Conservation (phyloP, 2,888 invertebrate genomes). For the Amiota minor region DNA sequence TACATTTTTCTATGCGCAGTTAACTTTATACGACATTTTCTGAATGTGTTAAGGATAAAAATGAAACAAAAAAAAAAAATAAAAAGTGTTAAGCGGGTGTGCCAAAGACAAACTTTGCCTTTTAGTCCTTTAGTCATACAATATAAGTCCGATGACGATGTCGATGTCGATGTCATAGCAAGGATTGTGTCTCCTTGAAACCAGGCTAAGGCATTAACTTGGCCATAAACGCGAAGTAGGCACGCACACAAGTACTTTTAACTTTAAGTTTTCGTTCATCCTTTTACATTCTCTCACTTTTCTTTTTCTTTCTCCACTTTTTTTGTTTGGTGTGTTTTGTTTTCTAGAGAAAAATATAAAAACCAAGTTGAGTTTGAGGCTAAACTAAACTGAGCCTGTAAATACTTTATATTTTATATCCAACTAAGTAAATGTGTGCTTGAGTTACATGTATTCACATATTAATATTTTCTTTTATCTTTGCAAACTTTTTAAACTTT, state of each 20-base stretch:
- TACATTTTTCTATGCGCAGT: slow-evolving; percentile 63
- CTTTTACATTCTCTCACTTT: not conserved
- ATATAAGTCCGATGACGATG: too few species aligned
- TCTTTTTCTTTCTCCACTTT: not conserved
- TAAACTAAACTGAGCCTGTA: slow-evolving; percentile 14
- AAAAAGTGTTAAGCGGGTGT: slow-evolving; percentile 60
- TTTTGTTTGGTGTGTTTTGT: not conserved
- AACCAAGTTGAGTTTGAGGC: slow-evolving; percentile 1
- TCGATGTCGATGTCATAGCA: too few species aligned
- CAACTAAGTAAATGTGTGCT: slow-evolving; percentile 5
- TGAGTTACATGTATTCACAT: slow-evolving; percentile 30
- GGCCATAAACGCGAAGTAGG: slow-evolving; percentile 52
- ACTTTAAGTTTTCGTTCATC: not conserved
- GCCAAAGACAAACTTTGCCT: slow-evolving; percentile 53
- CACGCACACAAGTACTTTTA: slow-evolving; percentile 43
- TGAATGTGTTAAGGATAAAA: too few species aligned
- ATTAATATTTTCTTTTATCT: slow-evolving; percentile 60
- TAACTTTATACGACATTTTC: slow-evolving; percentile 65
- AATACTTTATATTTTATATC: slow-evolving; percentile 6
- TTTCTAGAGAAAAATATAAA: not conserved
- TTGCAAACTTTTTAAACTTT: slow-evolving; percentile 63
- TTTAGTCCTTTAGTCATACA: not conserved
- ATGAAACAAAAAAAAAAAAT: too few species aligned
- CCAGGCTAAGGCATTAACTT: slow-evolving; percentile 32
- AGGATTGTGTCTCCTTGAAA: not conserved